Evolutionary conservation across 2,797 vertebrate genomes (phyloP), one percentile per base, ranked within the genome.

Genomic region (Leuciscus waleckii): DNA sequence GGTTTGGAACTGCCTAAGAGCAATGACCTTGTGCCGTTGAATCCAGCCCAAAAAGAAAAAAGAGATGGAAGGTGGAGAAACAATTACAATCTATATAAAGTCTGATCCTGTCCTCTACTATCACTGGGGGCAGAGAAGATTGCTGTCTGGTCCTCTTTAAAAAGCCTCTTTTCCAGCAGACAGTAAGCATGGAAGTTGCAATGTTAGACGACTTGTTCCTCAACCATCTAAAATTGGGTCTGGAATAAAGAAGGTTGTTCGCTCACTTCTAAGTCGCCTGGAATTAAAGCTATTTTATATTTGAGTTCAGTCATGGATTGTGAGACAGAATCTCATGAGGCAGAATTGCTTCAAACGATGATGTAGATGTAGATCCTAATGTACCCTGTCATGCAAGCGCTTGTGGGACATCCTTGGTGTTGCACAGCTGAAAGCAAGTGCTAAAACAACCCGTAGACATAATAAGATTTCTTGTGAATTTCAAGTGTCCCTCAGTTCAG

Each of bases 21-120:
- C 93, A 94, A 95, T 93, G 95, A 95, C 95, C 94, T 95, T 93
- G 93, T 92, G 90, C 73, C 76, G 91, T 90, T 92, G 92, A 93
- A 93, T 92, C 92, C 93, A 92, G 91, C 90, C 91, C 67, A 87
- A 92, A 94, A 93, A 79, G 82, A 32, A 84, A 84, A 82, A 87
- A 92, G 90, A 93, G 93, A 94, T 91, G 91, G 93, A 94, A 94
- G 91, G 87, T 74, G 86, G 90, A 88, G 91, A 92, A 95, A 95
- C 94, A 94, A 94, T 95, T 95, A 94, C 93, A 93, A 94, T 95
- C 94, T 93, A 93, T 94, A 94, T 93, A 94, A 93, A 94, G 92
- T 92, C 91, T 92, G 92, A 94, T 94, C 90, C 90, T 94, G 92
- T 93, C 91, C 85, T 89, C 93, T 91, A 87, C 89, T 70, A 88